phyloP scores from a whole-genome alignment of 2,797 vertebrate species.

The Coregonus sp. region DNA sequence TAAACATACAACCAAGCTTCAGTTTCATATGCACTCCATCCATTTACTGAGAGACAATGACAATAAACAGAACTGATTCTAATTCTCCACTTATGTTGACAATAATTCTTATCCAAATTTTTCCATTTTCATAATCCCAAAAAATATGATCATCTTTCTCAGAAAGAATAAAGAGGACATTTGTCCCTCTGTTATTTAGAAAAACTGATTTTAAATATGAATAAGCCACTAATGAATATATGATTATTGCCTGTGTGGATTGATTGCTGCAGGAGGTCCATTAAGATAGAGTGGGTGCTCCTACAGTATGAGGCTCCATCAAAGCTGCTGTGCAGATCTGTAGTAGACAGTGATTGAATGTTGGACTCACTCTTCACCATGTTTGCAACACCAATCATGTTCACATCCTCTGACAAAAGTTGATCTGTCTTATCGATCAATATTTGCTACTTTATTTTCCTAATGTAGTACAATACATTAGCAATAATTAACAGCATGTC shows the following conservation, averaged over 20 bases:
- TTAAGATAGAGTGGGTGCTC: constrained; percentile 52
- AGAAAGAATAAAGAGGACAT: constrained; percentile 50
- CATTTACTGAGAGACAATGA: constrained; percentile 35
- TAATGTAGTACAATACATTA: constrained; percentile 70
- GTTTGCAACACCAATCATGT: constrained; percentile 55
- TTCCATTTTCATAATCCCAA: constrained; percentile 47
- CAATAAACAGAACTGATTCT: constrained; percentile 39
- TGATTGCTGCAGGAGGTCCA: constrained; percentile 69
- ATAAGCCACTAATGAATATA: constrained; percentile 74
- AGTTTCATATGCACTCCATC: constrained; percentile 24
- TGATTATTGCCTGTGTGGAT: constrained; percentile 62
- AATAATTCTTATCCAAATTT: constrained; percentile 61
- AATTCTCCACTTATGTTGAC: constrained; percentile 39
- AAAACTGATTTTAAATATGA: constrained; percentile 66
- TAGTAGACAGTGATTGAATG: constrained; percentile 72
- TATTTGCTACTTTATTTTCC: constrained; percentile 73
- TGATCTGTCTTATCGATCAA: constrained; percentile 75
- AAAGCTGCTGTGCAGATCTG: constrained; percentile 52
- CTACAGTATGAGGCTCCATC: constrained; percentile 53
- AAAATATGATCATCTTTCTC: constrained; percentile 46
- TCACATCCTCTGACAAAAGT: constrained; percentile 65
- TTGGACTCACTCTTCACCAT: constrained; percentile 55
- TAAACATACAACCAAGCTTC: constrained; percentile 15
- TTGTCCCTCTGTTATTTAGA: constrained; percentile 57
- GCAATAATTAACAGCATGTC: constrained; percentile 74